A percentile compares a stretch with the other conserved stretches of the same genome.
These are phyloP conservation scores for Pitta sordida DNA, from an alignment of 2,113 vertebrate genomes.

Conservation along the genomic window DNA sequence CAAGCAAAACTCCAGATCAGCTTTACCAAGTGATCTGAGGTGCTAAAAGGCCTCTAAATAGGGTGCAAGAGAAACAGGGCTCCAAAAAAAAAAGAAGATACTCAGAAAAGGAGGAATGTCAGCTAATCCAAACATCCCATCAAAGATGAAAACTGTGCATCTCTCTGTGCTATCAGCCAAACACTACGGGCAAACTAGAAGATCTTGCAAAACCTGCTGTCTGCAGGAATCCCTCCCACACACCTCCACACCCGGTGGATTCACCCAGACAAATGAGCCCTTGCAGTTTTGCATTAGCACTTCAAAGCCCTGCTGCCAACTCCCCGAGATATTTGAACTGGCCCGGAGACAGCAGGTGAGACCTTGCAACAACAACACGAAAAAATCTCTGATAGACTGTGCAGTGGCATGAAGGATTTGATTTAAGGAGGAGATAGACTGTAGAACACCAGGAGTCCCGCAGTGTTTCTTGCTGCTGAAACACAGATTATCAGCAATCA, in stretches of 20 bases:
- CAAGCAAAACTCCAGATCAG: neutral
- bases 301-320: slow-evolving; percentile 53
- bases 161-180: slow-evolving; percentile 41
- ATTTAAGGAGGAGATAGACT: neutral
- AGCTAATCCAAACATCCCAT: slow-evolving; percentile 7
- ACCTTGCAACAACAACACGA: neutral
- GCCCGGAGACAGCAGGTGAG: neutral
- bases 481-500: neutral
- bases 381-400: neutral
- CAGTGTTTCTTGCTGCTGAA: neutral
- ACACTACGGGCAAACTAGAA: slow-evolving; percentile 18
- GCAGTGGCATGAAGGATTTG: neutral
- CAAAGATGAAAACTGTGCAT: neutral
- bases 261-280: slow-evolving; percentile 49
- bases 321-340: neutral
- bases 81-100: neutral
- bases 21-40: neutral
- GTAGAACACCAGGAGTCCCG: neutral
- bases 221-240: slow-evolving; percentile 59
- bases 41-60: neutral
- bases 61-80: accelerated
- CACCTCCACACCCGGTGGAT: slow-evolving; percentile 44
- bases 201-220: slow-evolving; percentile 64
- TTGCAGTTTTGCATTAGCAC: slow-evolving; percentile 53
- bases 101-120: neutral